Evolutionary conservation across 2,113 vertebrate species (phyloP), one percentile per base, ranked within the genome.

Genomic region (Datnioides undecimradiatus): DNA sequence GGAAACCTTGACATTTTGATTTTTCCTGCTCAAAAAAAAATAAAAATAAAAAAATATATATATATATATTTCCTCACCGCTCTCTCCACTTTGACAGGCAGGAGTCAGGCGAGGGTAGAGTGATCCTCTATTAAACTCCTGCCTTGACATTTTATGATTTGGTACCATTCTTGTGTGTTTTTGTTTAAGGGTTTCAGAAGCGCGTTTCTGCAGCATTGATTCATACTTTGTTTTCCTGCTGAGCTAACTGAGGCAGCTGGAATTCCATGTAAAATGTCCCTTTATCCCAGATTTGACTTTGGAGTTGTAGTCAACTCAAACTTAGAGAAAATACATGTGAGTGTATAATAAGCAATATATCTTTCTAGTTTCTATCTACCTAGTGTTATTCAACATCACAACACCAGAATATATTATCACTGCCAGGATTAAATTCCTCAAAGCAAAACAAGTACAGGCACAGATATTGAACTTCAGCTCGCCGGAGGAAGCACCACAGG

Each of bases 91-190:
- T 40, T 83, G 66, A 75, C 74, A 64, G 57, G 4, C 55, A 43
- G 40, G 40, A 63, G 59, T 69, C 8, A 0, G 64, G 16, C 5
- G 9, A 48, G 54, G 60, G 17, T 40, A 74, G 49, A 64, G 25
- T 25, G 38, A 54, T 75, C 64, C 38, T 59, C 54, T 68, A 58
- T 73, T 80, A 63, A 76, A 80, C 57, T 31, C 8, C 70, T 60
- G 41, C 52, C 52, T 51, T 85, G 85, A 73, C 66, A 48, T 73
- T 87, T 76, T 76, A 17, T 64, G 64, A 74, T 83, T 71, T 70
- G 19, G 19, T 49, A 43, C 29, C 36, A n/a, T 76, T 23, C 31
- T 57, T 43, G 4, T 58, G 52, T 77, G 46, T 73, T 33, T 45
- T 57, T 41, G 34, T 71, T 66, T 69, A 36, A 25, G 52, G 7